Evolutionary conservation across 2,797 vertebrate genomes (phyloP).

Genomic region (Paguma larvata): DNA sequence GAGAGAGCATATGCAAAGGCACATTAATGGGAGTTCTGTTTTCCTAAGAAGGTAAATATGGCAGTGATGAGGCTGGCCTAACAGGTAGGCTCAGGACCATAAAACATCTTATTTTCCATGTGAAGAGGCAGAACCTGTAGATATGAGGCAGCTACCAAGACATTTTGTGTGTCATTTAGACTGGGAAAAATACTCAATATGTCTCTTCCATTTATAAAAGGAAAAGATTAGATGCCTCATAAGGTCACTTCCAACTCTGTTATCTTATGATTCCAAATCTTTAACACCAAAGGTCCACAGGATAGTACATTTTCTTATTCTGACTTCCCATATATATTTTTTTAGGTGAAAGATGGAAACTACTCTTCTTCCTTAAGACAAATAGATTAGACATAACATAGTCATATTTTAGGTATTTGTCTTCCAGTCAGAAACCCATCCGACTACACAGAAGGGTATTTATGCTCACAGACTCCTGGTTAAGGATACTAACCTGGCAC

Average conservation of each 20-base stretch:
- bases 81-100: not conserved
- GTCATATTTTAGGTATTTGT: not conserved
- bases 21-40: not conserved
- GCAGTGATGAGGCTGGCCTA: not conserved
- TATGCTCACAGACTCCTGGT: too few species aligned
- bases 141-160: accelerated
- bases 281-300: not conserved
- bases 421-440: not conserved
- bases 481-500: not conserved
- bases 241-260: not conserved
- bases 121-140: not conserved
- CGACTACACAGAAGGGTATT: accelerated
- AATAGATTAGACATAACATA: not conserved
- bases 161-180: not conserved
- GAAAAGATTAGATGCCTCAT: not conserved
- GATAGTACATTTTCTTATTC: not conserved
- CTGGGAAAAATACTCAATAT: not conserved
- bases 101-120: not conserved
- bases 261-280: not conserved
- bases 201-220: not conserved
- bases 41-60: not conserved
- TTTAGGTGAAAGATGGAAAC: not conserved
- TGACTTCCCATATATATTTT: not conserved
- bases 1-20: not conserved
- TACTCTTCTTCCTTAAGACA: not conserved